phyloP scores from a whole-genome alignment of 2,113 vertebrate species.

The Myiozetetes cayanensis region DNA sequence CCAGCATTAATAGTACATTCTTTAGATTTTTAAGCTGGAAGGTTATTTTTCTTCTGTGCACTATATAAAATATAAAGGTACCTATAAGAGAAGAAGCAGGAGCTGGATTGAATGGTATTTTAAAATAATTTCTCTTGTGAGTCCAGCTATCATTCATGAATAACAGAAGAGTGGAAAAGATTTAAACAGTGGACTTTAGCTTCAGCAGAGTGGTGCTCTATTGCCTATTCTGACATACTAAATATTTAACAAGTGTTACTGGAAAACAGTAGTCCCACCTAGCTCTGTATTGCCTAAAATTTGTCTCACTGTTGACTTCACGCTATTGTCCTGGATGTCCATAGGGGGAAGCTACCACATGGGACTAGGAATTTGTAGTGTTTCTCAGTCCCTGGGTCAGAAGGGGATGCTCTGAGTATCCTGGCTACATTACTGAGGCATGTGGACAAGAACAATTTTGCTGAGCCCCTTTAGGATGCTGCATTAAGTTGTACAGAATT shows the following conservation, averaged over 20 bases:
- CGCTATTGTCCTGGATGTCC: neutral
- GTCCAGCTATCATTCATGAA: neutral
- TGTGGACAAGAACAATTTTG: neutral
- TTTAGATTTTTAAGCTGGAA: neutral
- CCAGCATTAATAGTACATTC: neutral
- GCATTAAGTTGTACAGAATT: neutral
- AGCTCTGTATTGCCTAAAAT: neutral
- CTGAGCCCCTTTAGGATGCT: neutral
- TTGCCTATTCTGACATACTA: neutral
- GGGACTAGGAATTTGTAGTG: neutral
- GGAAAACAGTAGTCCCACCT: neutral
- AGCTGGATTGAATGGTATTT: neutral
- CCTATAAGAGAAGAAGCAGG: neutral
- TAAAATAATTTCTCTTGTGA: neutral
- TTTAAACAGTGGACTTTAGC: neutral
- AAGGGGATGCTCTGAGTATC: neutral
- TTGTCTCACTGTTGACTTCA: neutral
- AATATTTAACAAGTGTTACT: neutral
- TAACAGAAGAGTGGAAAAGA: neutral
- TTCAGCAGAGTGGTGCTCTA: neutral
- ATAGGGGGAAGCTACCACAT: too few species aligned
- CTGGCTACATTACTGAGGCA: neutral
- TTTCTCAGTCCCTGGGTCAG: neutral
- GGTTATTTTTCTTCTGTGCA: neutral
- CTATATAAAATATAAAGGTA: neutral